A percentile compares a stretch with the other conserved stretches of the same genome.
These are phyloP conservation scores for Chionodraco myersi DNA, from an alignment of 2,113 vertebrate species.

Conservation along the genomic window DNA sequence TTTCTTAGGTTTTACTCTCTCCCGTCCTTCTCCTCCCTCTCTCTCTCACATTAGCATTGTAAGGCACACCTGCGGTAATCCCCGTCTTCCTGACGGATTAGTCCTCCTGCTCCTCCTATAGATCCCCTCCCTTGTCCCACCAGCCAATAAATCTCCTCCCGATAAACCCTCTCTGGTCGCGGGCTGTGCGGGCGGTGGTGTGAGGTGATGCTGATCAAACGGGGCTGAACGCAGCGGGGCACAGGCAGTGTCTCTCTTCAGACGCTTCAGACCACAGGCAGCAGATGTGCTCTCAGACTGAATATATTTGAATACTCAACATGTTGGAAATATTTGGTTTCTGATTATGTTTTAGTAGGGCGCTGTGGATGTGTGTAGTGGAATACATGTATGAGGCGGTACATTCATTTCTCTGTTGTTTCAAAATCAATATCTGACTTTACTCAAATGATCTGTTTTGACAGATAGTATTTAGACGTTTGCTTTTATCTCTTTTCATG, in stretches of 20 bases:
- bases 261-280: background rate
- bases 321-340: background rate
- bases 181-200: constrained; percentile 5
- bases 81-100: constrained; percentile 76
- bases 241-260: constrained; percentile 22
- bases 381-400: background rate
- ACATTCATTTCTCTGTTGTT: constrained; percentile 17
- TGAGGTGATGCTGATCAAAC: constrained; percentile 53
- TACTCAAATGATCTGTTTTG: constrained; percentile 18
- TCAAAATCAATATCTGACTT: constrained; percentile 11
- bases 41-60: constrained; percentile 72
- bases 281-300: background rate
- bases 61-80: constrained; percentile 78
- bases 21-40: background rate
- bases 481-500: background rate
- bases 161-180: constrained; percentile 56
- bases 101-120: constrained; percentile 63
- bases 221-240: constrained; percentile 38
- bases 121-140: constrained; percentile 57
- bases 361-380: background rate
- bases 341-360: constrained; percentile 15
- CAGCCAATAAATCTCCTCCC: constrained; percentile 75
- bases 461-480: background rate
- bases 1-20: background rate
- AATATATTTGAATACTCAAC: constrained; percentile 47